phyloP scores from a whole-genome alignment of 1,140 invertebrate genomes.

The Monomorium pharaonis region DNA sequence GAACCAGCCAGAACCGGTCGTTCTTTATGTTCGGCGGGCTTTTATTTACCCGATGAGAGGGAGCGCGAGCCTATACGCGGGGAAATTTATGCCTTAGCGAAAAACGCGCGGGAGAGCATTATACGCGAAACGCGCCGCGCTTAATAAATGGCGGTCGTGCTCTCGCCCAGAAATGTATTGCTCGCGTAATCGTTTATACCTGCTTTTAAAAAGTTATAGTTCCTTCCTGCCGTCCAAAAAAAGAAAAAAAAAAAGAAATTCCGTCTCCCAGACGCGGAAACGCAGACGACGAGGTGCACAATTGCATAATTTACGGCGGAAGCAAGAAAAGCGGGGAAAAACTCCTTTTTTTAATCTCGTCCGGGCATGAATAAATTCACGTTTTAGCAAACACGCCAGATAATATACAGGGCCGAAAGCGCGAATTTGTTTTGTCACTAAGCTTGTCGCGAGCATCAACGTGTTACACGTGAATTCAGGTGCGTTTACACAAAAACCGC shows the following conservation, averaged over 20 bases:
- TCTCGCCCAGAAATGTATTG: slow-evolving; percentile 51
- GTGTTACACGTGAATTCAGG: slow-evolving; percentile 9
- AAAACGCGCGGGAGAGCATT: slow-evolving; percentile 30
- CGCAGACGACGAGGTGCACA: slow-evolving; percentile 35
- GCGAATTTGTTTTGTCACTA: slow-evolving; percentile 41
- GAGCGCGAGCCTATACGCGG: background rate
- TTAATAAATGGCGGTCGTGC: slow-evolving; percentile 50
- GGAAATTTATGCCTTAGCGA: slow-evolving; percentile 52
- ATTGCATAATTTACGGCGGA: slow-evolving; percentile 51
- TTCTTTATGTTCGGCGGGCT: slow-evolving; percentile 49
- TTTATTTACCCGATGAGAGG: slow-evolving; percentile 22
- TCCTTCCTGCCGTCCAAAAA: slow-evolving; percentile 42
- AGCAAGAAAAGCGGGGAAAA: slow-evolving; percentile 40
- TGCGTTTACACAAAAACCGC: slow-evolving; percentile 24
- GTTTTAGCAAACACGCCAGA: slow-evolving; percentile 48
- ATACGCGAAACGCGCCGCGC: slow-evolving; percentile 27
- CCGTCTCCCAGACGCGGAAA: slow-evolving; percentile 29
- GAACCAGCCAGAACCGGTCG: background rate
- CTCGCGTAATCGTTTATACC: slow-evolving; percentile 55
- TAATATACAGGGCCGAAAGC: slow-evolving; percentile 40
- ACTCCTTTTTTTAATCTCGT: slow-evolving; percentile 49
- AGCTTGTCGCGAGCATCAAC: slow-evolving; percentile 9
- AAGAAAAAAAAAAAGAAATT: slow-evolving; percentile 16
- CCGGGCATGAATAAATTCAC: slow-evolving; percentile 43
- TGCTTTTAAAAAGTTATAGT: slow-evolving; percentile 58